A percentile compares a stretch with the other conserved stretches of the same genome.
These are phyloP conservation scores for Percina caprodes DNA, from an alignment of 2,113 vertebrate genomes.

Conservation along the genomic window DNA sequence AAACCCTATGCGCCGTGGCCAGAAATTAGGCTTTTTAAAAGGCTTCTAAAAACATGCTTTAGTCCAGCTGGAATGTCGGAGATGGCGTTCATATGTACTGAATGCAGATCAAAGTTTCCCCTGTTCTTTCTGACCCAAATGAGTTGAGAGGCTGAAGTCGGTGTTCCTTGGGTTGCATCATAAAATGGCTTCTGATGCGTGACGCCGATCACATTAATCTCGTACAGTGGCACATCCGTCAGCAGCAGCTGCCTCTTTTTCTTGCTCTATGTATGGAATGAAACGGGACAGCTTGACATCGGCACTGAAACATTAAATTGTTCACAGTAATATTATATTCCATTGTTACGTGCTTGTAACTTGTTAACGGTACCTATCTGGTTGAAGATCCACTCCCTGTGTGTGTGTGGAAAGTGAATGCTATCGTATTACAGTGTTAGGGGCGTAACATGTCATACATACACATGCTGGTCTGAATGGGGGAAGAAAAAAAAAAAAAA, in stretches of 20 bases:
- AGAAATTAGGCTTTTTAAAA: conserved; percentile 84
- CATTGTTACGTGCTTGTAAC: too few relatives aligned
- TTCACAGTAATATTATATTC: too few relatives aligned
- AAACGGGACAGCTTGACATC: too few relatives aligned
- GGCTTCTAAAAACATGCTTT: conserved; percentile 87
- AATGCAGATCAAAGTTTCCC: conserved; percentile 81
- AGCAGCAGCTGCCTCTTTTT: not conserved
- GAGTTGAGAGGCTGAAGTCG: not conserved
- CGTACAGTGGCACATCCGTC: not conserved
- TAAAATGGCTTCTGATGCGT: not conserved
- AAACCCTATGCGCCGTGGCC: conserved; percentile 88
- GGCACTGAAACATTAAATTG: too few relatives aligned
- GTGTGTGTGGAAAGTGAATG: too few relatives aligned
- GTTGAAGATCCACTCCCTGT: too few relatives aligned
- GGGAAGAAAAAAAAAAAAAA: too few relatives aligned
- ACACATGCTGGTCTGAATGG: too few relatives aligned
- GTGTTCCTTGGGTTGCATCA: conserved; percentile 1
- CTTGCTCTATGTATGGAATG: not conserved
- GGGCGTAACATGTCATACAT: too few relatives aligned
- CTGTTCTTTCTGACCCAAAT: conserved; percentile 12
- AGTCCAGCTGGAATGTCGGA: conserved; percentile 89
- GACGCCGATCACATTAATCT: not conserved
- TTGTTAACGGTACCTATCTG: too few relatives aligned
- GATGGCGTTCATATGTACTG: conserved; percentile 91
- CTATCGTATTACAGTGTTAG: too few relatives aligned